phyloP scores from a whole-genome alignment of 2,113 vertebrate genomes.

The Plotosus lineatus region DNA sequence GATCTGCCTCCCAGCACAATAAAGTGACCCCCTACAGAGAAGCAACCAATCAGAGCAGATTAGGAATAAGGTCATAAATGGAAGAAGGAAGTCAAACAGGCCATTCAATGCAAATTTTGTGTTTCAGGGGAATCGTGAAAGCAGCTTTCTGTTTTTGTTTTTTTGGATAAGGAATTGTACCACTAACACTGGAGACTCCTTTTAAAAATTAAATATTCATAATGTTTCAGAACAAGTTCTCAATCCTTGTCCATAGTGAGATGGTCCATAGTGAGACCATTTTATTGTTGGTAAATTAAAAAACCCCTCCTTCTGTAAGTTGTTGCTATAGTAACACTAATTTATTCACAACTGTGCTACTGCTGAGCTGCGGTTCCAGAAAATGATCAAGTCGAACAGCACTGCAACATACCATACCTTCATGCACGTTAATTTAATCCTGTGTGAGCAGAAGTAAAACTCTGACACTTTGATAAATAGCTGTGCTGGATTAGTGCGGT shows the following conservation, averaged over 20 bases:
- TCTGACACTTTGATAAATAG: not conserved
- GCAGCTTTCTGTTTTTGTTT: too few species aligned
- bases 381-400: not conserved
- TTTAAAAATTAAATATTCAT: not conserved
- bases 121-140: too few species aligned
- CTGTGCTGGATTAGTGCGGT: not conserved
- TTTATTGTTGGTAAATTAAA: not conserved
- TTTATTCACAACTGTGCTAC: not conserved
- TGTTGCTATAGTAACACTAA: not conserved
- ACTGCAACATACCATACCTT: not conserved
- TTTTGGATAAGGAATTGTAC: too few species aligned
- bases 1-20: too few species aligned
- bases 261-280: not conserved
- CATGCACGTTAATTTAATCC: not conserved
- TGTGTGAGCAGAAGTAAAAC: conserved; percentile 3
- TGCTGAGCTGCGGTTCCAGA: not conserved
- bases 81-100: too few species aligned
- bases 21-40: too few species aligned
- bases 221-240: too few species aligned
- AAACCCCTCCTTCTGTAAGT: not conserved
- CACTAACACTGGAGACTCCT: not conserved
- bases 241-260: too few species aligned
- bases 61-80: too few species aligned
- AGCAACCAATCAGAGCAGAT: too few species aligned
- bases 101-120: too few species aligned